Conservation (phyloP, 2,113 vertebrate species). For the Hemiscyllium ocellatum region DNA sequence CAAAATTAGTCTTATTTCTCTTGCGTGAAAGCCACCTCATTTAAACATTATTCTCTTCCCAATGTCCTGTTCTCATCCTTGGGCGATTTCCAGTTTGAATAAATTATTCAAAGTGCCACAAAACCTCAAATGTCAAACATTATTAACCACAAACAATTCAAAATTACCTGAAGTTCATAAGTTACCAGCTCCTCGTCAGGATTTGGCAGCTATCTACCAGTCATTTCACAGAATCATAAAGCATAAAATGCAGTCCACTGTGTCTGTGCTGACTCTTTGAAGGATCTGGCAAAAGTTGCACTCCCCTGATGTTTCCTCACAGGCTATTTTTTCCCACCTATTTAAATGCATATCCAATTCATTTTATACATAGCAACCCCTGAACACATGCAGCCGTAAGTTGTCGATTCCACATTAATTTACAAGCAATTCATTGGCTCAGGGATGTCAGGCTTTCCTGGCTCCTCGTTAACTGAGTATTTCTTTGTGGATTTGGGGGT, state of each 20-base stretch:
- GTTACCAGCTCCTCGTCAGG: neutral
- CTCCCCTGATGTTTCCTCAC: neutral
- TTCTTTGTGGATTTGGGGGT: too few species aligned
- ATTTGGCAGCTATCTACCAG: neutral
- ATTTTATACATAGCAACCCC: neutral
- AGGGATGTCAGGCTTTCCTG: too few species aligned
- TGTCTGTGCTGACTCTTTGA: neutral
- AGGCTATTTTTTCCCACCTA: neutral
- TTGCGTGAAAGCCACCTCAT: neutral
- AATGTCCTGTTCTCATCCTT: neutral
- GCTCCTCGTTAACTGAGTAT: too few species aligned
- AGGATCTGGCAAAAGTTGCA: neutral
- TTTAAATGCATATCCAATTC: neutral
- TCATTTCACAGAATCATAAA: neutral
- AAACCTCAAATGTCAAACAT: neutral
- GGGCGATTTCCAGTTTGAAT: neutral
- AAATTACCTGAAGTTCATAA: neutral
- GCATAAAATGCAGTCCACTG: neutral
- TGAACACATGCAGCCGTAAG: neutral
- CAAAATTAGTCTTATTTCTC: neutral
- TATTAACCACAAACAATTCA: neutral
- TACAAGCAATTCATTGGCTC: too few species aligned
- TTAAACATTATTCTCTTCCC: neutral
- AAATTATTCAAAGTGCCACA: neutral
- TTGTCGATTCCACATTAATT: too few species aligned